A percentile compares a stretch with the other conserved stretches of the same genome.
Evolutionary conservation across 2,888 invertebrate species (phyloP).

Genomic region (Gryllus longicercus): DNA sequence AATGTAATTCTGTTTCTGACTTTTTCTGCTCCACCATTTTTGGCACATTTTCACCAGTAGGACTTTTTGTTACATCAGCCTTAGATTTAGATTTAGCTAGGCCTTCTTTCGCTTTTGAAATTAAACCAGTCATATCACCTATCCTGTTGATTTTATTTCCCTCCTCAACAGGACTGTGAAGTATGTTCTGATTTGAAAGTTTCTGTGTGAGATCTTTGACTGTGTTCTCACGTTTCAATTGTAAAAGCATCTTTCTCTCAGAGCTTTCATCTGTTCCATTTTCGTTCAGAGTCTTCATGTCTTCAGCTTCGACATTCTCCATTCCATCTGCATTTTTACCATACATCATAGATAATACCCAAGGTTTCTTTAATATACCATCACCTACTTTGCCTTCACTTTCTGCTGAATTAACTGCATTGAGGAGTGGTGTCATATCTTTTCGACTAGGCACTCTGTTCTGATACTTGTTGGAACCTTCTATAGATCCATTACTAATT

Average conservation of each 20-base stretch:
- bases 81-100: slow-evolving; percentile 82
- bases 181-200: slow-evolving; percentile 65
- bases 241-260: slow-evolving; percentile 60
- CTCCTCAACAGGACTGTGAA: slow-evolving; percentile 52
- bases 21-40: slow-evolving; percentile 66
- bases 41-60: slow-evolving; percentile 59
- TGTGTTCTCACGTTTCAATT: slow-evolving; percentile 76
- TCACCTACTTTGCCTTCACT: slow-evolving; percentile 26
- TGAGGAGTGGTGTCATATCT: slow-evolving; percentile 54
- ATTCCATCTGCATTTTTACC: slow-evolving; percentile 27
- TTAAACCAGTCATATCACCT: slow-evolving; percentile 83
- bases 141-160: slow-evolving; percentile 49
- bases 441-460: slow-evolving; percentile 46
- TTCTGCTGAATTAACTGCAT: slow-evolving; percentile 51
- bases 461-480: slow-evolving; percentile 40
- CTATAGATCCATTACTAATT: slow-evolving; percentile 57
- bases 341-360: slow-evolving; percentile 33
- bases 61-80: slow-evolving; percentile 69
- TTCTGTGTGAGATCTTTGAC: slow-evolving; percentile 87
- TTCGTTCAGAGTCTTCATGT: slow-evolving; percentile 40
- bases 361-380: slow-evolving; percentile 32
- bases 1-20: slow-evolving; percentile 90
- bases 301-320: slow-evolving; percentile 25
- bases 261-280: slow-evolving; percentile 43
- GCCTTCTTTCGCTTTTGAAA: slow-evolving; percentile 90